A percentile compares a stretch with the other conserved stretches of the same genome.
Conservation (phyloP, 2,113 vertebrate species). For the Pseudorhombus dupliciocellatus region DNA sequence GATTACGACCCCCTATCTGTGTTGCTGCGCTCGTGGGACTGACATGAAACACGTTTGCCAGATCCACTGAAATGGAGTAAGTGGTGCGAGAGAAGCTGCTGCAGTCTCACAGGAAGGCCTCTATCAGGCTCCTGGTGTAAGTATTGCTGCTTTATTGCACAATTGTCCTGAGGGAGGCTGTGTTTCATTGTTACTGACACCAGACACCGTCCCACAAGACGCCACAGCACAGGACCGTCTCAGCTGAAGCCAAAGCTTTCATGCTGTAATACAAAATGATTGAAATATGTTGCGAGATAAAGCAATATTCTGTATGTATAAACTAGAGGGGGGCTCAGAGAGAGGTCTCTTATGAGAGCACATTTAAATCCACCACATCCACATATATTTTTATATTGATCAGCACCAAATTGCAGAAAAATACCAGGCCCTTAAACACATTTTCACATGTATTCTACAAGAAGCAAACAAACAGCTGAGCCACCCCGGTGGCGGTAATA, state of each 20-base stretch:
- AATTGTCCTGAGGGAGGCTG: constrained; percentile 39
- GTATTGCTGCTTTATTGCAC: constrained; percentile 58
- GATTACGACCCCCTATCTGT: constrained; percentile 69
- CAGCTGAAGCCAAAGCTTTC: constrained; percentile 11
- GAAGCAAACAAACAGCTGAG: too few relatives aligned
- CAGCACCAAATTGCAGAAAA: too few relatives aligned
- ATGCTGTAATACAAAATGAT: constrained; percentile 35
- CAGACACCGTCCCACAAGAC: constrained; percentile 39
- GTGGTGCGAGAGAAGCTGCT: constrained; percentile 25
- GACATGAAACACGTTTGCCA: constrained; percentile 35
- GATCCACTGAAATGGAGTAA: constrained; percentile 50
- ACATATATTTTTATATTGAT: too few relatives aligned
- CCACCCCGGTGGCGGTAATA: not conserved
- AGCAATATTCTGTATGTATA: not conserved
- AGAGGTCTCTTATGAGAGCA: too few relatives aligned
- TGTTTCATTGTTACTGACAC: constrained; percentile 56
- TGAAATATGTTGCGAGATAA: constrained; percentile 27
- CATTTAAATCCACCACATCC: too few relatives aligned
- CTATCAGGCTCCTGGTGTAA: constrained; percentile 34
- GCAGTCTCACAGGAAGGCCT: constrained; percentile 43
- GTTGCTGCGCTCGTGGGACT: constrained; percentile 61
- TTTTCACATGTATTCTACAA: too few relatives aligned
- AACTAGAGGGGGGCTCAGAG: not conserved
- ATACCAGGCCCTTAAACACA: too few relatives aligned
- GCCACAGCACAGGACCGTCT: not conserved